Evolutionary conservation across 2,888 invertebrate genomes (phyloP), one percentile per base, ranked within the genome.

Genomic region (Masnerella sp.): DNA sequence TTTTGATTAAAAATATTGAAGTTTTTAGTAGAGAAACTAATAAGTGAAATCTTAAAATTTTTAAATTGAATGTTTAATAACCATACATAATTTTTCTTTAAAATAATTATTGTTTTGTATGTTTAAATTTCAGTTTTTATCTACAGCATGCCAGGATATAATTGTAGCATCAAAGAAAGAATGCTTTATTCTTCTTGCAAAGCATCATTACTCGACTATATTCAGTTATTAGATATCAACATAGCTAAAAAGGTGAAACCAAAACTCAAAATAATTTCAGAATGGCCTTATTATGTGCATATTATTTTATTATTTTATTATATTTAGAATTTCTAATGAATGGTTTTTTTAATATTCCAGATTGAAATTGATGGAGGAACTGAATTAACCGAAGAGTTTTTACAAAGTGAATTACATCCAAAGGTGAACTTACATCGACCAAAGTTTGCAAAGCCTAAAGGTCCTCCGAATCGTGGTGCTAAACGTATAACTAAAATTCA

Each of bases 121-220:
- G 7, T 25, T 25, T 47, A 52, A 32, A 34, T 90, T 90, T 59
- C 89, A 96, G 96, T 99, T 72, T 99, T 99, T 88, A 95, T 99
- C 83, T 99, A 99, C 89, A 97, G 98, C 5, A 97, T 99, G 95
- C 99, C 99, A 2, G 98, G 98, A 2, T 98, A 97, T 88, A 94
- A 91, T 74, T 97, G 97, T 87, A 94, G 97, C 74, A 96, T 99
- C 80, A 98, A 97, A 84, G 99, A 99, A 87, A 90, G 98, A 79
- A 99, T 99, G 99, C 90, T 99, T 85, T 99, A 99, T 88, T 98
- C 99, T 0, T 98, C 98, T 83, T 98, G 98, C 88, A 99, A 98
- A 88, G 95, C 93, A 71, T 96, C 97, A 12, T 92, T 99, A 76
- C 89, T 97, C 56, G 94, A 95, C 75, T 92, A 93, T 12, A 92